Conservation (phyloP, 2,888 invertebrate genomes). For the Melieria omissa region DNA sequence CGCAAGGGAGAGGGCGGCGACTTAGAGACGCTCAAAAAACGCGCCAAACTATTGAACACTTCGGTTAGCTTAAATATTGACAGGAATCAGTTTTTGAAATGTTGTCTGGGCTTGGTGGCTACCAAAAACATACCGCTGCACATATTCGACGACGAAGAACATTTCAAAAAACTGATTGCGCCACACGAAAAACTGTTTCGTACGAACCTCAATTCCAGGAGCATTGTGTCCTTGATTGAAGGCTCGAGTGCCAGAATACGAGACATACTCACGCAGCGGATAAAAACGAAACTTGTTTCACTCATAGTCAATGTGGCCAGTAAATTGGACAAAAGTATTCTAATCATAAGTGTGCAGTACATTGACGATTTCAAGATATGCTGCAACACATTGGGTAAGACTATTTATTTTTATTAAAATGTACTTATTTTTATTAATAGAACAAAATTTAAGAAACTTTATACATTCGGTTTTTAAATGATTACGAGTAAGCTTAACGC, state of each 20-base stretch:
- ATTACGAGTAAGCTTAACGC: too few species aligned
- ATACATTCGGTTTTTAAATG: too few species aligned
- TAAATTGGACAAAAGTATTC: too few species aligned
- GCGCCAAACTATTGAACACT: not conserved
- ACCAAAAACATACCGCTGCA: slow-evolving; percentile 29
- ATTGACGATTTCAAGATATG: slow-evolving; percentile 36
- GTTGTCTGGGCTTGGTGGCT: slow-evolving; percentile 33
- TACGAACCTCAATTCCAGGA: slow-evolving; percentile 33
- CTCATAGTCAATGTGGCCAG: too few species aligned
- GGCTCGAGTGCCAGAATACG: not conserved
- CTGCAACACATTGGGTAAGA: slow-evolving; percentile 28
- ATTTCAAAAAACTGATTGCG: slow-evolving; percentile 25
- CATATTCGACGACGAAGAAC: slow-evolving; percentile 29
- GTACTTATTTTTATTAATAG: too few species aligned
- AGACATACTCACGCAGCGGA: too few species aligned
- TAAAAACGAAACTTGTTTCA: too few species aligned
- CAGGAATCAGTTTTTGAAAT: slow-evolving; percentile 28
- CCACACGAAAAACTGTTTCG: slow-evolving; percentile 31
- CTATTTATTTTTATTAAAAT: slow-evolving; percentile 5
- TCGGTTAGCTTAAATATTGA: not conserved
- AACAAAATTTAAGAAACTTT: too few species aligned
- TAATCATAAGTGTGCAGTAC: slow-evolving; percentile 15
- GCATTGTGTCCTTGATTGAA: slow-evolving; percentile 4
- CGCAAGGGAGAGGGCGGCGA: not conserved
- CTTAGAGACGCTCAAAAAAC: not conserved